phyloP scores from a whole-genome alignment of 2,113 vertebrate genomes.

The Cryptoleucopteryx plumbea region DNA sequence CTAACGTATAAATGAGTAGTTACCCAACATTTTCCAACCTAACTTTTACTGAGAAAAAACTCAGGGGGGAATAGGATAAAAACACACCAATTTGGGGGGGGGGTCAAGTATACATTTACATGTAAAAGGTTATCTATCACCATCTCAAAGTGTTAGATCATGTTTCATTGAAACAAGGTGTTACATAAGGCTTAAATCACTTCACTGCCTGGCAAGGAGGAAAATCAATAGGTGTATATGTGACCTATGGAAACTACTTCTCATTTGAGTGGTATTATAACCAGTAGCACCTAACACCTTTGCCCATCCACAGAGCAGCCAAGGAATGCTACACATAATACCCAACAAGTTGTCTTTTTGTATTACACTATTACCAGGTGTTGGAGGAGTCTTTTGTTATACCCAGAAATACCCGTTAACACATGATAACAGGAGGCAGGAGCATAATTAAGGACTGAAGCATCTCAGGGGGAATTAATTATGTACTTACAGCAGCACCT shows the following conservation, averaged over 20 bases:
- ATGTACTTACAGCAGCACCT: neutral
- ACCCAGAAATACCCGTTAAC: neutral
- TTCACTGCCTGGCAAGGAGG: neutral
- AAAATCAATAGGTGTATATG: neutral
- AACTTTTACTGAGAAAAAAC: neutral
- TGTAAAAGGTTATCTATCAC: neutral
- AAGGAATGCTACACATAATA: neutral
- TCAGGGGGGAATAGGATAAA: neutral
- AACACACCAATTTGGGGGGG: rapidly evolving
- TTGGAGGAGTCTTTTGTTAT: neutral
- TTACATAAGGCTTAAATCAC: neutral
- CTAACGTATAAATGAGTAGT: neutral
- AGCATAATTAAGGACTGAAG: neutral
- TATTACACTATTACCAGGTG: neutral
- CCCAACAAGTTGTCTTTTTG: neutral
- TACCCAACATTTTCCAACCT: neutral
- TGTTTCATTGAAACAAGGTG: conserved; percentile 14
- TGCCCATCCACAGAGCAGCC: neutral
- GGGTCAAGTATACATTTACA: neutral
- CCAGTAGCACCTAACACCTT: neutral
- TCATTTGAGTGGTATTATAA: neutral
- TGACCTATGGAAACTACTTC: neutral
- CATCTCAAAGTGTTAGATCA: neutral
- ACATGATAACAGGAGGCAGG: neutral
- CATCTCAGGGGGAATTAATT: neutral